These are phyloP conservation scores for Eulemur coronatus DNA, from an alignment of 2,797 vertebrate genomes.

Conservation along the genomic window DNA sequence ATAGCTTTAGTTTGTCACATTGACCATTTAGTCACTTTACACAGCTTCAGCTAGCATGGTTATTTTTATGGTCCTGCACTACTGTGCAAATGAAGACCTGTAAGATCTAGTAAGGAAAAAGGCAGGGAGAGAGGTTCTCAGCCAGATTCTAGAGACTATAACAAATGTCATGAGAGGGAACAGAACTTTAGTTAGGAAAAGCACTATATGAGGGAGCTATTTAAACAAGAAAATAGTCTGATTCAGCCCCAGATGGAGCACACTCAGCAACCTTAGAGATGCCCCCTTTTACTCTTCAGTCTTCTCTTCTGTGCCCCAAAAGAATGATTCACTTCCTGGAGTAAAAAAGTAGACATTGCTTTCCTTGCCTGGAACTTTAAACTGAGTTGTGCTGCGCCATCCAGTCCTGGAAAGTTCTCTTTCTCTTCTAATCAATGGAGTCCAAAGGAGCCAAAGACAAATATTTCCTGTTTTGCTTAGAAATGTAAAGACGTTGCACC, in stretches of 20 bases:
- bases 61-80: background rate
- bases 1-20: background rate
- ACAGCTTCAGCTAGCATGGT: background rate
- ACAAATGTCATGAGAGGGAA: background rate
- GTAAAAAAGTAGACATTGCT: background rate
- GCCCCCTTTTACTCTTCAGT: background rate
- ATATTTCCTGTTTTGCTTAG: background rate
- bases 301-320: background rate
- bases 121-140: background rate
- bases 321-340: background rate
- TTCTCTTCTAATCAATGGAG: background rate
- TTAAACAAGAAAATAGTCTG: background rate
- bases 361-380: background rate
- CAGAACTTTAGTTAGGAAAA: background rate
- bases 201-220: background rate
- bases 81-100: background rate
- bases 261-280: background rate
- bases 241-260: background rate
- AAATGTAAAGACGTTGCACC: background rate
- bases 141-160: rapidly evolving
- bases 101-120: background rate
- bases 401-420: background rate
- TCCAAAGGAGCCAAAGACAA: background rate
- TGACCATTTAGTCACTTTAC: background rate
- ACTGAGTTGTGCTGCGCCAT: background rate